Base-by-base conservation (phyloP, 2,888 invertebrate genomes). In the Lymantria dispar region DNA sequence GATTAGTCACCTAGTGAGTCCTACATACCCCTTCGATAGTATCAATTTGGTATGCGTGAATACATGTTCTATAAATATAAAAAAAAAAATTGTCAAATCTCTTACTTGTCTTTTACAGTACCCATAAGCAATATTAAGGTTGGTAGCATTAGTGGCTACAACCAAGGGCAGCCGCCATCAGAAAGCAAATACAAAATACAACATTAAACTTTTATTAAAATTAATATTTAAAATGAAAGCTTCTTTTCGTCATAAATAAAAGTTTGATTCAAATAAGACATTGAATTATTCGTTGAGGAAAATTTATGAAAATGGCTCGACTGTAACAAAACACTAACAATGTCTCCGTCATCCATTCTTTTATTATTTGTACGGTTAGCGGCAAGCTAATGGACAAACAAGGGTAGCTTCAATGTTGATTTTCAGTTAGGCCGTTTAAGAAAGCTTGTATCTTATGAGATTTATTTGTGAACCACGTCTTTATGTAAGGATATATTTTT, bases 311-410 rank as follows among this genome's bases (percentile, higher is more conserved):
- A 46, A 42, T n/a, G 40, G 13, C 22, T 13, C 37, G 14, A 37
- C 31, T 31, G 56, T 56, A 75, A 72, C 71, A 76, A 78, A 73
- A 72, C 72, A 68, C 62, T 68, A 74, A 68, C 68, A 60, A 56
- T 65, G 72, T 70, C 69, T 70, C 70, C 65, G 63, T 70, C 62
- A 54, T 60, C 60, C 64, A 72, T 78, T 78, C 72, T 77, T 75
- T 75, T 68, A 65, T 72, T 76, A 83, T 89, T 88, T 88, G 83
- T 74, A 71, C 77, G 78, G 85, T 81, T 79, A 78, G 83, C 76
- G 80, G 85, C 74, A 77, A 80, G 81, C 87, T 90, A 90, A 89
- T 89, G 89, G 89, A 86, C 89, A 89, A 89, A 89, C 88, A 90
- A 81, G 82, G 87, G 85, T 82, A 63, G 76, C 69, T 74, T 72